Evolutionary conservation across 2,797 vertebrate genomes (phyloP).

Genomic region (Melanotaenia boesemani): DNA sequence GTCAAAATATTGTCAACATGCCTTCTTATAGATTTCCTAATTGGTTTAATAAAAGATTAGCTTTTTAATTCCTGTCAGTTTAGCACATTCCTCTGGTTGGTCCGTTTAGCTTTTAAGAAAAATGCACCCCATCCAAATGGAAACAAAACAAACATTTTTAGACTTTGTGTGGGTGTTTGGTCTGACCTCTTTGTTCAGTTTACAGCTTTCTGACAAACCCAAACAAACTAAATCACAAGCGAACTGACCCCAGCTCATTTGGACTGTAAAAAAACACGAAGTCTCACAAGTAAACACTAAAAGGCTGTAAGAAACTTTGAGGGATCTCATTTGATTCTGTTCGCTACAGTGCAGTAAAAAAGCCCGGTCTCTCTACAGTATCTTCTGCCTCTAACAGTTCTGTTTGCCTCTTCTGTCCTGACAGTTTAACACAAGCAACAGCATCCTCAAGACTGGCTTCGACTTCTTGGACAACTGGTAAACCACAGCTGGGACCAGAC

Average conservation of each 20-base stretch:
- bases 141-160: background rate
- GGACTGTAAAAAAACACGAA: background rate
- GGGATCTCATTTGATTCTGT: too few species aligned
- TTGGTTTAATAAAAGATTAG: background rate
- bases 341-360: too few species aligned
- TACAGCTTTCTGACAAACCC: background rate
- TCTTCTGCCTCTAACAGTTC: background rate
- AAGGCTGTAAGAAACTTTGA: background rate
- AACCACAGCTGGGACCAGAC: conserved; percentile 45
- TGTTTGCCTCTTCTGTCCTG: background rate
- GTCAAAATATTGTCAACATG: too few species aligned
- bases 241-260: background rate
- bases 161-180: background rate
- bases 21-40: too few species aligned
- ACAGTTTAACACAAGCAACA: conserved; percentile 91
- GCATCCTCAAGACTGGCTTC: conserved; percentile 96
- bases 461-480: conserved; percentile 99
- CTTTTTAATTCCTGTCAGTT: background rate
- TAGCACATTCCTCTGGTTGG: background rate
- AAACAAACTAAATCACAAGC: background rate
- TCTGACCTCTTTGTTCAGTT: background rate
- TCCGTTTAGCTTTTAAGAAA: background rate
- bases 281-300: background rate
- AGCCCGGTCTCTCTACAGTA: background rate
- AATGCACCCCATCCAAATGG: background rate